phyloP scores from a whole-genome alignment of 2,797 vertebrate species.

The Danio aesculapii region DNA sequence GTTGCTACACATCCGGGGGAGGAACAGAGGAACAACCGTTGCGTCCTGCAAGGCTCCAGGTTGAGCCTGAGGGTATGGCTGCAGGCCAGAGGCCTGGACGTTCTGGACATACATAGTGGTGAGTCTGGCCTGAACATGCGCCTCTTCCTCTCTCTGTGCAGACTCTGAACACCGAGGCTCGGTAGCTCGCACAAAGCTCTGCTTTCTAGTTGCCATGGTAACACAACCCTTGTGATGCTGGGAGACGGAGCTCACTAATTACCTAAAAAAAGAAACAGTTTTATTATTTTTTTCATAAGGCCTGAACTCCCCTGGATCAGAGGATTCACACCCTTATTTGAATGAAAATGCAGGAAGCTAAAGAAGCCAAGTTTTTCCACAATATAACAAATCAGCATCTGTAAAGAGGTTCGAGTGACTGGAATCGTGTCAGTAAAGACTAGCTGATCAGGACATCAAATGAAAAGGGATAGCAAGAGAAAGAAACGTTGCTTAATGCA shows the following conservation, averaged over 20 bases:
- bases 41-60: conserved; percentile 71
- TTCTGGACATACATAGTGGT: conserved; percentile 87
- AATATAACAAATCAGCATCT: conserved; percentile 10
- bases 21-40: conserved; percentile 66
- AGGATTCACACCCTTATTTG: conserved; percentile 41
- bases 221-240: conserved; percentile 79
- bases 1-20: conserved; percentile 78
- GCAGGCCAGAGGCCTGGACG: conserved; percentile 77
- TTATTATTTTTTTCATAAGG: conserved; percentile 66
- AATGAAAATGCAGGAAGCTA: conserved; percentile 52
- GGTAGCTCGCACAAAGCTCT: conserved; percentile 72
- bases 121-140: conserved; percentile 77
- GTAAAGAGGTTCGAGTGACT: not conserved
- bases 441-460: not conserved
- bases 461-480: not conserved
- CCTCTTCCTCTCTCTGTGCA: conserved; percentile 73
- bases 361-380: not conserved
- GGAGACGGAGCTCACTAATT: conserved; percentile 75
- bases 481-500: not conserved
- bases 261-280: conserved; percentile 79
- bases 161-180: conserved; percentile 70
- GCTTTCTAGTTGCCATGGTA: conserved; percentile 87
- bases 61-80: conserved; percentile 73
- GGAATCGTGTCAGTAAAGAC: not conserved
- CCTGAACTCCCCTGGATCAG: conserved; percentile 61